Percentiles rank a stretch among this genome's conserved stretches.
Evolutionary conservation across 2,797 vertebrate species (phyloP).

Genomic region (Chiropotes sagulatus): DNA sequence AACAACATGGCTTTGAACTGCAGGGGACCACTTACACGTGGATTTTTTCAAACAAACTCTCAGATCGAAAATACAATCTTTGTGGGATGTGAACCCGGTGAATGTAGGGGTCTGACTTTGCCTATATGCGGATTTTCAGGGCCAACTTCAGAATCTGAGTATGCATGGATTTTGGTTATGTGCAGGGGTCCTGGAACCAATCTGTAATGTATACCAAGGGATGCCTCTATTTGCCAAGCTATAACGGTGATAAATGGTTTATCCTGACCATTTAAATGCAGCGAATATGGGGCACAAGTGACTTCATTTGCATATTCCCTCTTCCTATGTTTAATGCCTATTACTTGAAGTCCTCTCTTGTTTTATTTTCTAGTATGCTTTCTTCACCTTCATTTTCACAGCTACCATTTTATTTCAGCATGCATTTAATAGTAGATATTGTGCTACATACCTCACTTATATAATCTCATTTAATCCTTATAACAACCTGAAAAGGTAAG

Average conservation of each 20-base stretch:
- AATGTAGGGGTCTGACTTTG: neutral
- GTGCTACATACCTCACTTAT: neutral
- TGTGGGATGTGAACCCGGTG: neutral
- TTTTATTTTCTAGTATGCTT: neutral
- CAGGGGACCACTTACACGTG: neutral
- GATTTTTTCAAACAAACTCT: neutral
- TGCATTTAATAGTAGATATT: neutral
- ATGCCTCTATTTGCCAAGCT: neutral
- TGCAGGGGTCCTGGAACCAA: neutral
- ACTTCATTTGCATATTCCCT: neutral
- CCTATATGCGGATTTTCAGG: neutral
- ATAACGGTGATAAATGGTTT: neutral
- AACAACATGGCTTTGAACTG: neutral
- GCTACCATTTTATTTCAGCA: neutral
- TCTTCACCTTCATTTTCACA: neutral
- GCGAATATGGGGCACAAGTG: neutral
- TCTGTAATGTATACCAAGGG: neutral
- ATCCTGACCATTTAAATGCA: neutral
- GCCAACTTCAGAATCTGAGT: neutral
- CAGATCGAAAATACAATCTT: neutral
- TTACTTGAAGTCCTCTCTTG: neutral
- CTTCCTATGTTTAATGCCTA: neutral
- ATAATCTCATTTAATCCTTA: neutral
- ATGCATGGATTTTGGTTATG: neutral
- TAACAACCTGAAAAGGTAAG: neutral